phyloP scores from a whole-genome alignment of 2,797 vertebrate species.

The Pterois miles region DNA sequence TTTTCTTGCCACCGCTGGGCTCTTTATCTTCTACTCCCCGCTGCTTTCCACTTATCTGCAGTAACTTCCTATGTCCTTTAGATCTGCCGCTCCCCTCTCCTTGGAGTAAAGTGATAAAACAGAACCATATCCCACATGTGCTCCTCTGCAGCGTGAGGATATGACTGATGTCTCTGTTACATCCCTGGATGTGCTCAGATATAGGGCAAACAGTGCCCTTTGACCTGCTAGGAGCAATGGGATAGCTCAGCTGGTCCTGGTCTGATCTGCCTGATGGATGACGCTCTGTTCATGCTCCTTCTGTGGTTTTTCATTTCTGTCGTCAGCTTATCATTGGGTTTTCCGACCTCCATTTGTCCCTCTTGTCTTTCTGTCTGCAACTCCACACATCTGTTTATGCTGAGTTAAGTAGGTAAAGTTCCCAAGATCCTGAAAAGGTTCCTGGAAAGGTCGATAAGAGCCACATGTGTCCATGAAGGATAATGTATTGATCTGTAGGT shows the following conservation, averaged over 20 bases:
- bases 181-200: conserved; percentile 59
- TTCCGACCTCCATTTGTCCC: conserved; percentile 40
- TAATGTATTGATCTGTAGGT: not conserved
- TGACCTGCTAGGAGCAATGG: conserved; percentile 58
- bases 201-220: conserved; percentile 63
- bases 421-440: conserved; percentile 12
- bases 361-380: conserved; percentile 40
- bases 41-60: conserved; percentile 51
- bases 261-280: conserved; percentile 70
- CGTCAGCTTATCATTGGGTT: conserved; percentile 36
- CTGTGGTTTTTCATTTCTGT: conserved; percentile 56
- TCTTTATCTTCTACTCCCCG: conserved; percentile 55
- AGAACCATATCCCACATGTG: conserved; percentile 64
- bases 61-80: conserved; percentile 55
- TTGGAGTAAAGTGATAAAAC: conserved; percentile 70
- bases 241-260: conserved; percentile 44
- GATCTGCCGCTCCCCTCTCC: conserved; percentile 52
- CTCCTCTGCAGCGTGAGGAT: conserved; percentile 39
- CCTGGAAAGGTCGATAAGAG: conserved; percentile 15
- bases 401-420: conserved; percentile 41
- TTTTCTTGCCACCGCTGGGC: conserved; percentile 29
- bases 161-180: conserved; percentile 71
- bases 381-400: conserved; percentile 55
- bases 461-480: conserved; percentile 21
- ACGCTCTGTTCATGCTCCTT: conserved; percentile 26